phyloP scores from a whole-genome alignment of 1,140 invertebrate genomes.

The Glossosoma conforme region DNA sequence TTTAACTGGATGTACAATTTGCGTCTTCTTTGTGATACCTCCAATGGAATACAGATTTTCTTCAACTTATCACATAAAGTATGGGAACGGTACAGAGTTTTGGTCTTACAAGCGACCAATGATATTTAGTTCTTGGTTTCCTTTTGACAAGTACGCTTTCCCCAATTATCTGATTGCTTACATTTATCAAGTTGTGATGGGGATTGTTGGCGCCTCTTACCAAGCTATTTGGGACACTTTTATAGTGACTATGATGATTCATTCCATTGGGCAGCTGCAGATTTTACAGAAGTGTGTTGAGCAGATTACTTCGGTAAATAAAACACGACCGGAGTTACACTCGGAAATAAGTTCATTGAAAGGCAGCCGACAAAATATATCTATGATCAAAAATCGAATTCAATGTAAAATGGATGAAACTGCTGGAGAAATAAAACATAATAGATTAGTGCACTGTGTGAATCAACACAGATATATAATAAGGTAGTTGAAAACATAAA shows the following conservation, averaged over 20 bases:
- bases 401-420: neutral
- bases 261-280: slow-evolving; percentile 29
- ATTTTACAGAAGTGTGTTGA: slow-evolving; percentile 25
- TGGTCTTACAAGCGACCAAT: slow-evolving; percentile 24
- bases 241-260: slow-evolving; percentile 29
- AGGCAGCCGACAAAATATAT: neutral
- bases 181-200: slow-evolving; percentile 25
- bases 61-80: slow-evolving; percentile 20
- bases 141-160: slow-evolving; percentile 27
- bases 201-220: slow-evolving; percentile 25
- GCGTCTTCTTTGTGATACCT: slow-evolving; percentile 27
- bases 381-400: neutral
- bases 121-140: slow-evolving; percentile 34
- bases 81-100: slow-evolving; percentile 26
- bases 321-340: neutral
- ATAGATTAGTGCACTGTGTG: slow-evolving; percentile 27
- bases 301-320: slow-evolving; percentile 14
- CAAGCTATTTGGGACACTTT: slow-evolving; percentile 30
- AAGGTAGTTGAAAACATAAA: neutral
- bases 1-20: slow-evolving; percentile 22
- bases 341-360: neutral
- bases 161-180: slow-evolving; percentile 25
- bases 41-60: slow-evolving; percentile 26
- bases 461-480: slow-evolving; percentile 29
- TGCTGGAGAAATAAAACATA: slow-evolving; percentile 10